These are phyloP conservation scores for Bugulina stolonifera DNA, from an alignment of 2,888 invertebrate species.

Conservation along the genomic window DNA sequence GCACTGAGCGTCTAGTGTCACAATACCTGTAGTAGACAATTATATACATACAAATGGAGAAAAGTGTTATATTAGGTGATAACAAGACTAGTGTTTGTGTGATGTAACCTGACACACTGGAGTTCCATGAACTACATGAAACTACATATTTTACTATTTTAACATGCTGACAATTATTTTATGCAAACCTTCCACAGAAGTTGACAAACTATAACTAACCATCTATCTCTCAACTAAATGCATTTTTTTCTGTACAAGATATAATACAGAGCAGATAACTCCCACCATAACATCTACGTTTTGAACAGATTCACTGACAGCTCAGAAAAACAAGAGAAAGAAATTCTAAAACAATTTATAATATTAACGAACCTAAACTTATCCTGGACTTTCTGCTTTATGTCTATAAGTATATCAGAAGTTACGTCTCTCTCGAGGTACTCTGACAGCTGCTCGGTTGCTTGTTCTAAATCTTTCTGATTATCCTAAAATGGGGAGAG, in stretches of 20 bases:
- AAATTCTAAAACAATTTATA: too few species aligned
- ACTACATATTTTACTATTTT: too few species aligned
- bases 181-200: too few species aligned
- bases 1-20: slow-evolving; percentile 88
- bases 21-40: slow-evolving; percentile 90
- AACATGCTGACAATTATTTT: too few species aligned
- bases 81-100: too few species aligned
- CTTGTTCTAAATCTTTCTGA: slow-evolving; percentile 94
- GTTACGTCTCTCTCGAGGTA: slow-evolving; percentile 97
- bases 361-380: slow-evolving; percentile 98
- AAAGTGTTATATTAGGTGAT: background rate
- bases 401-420: slow-evolving; percentile 88
- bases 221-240: too few species aligned
- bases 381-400: slow-evolving; percentile 97
- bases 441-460: slow-evolving; percentile 93
- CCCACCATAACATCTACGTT: too few species aligned
- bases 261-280: too few species aligned
- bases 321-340: too few species aligned
- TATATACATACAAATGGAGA: background rate
- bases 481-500: slow-evolving; percentile 62
- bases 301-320: too few species aligned
- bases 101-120: background rate
- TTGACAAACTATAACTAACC: too few species aligned
- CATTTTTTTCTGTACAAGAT: too few species aligned
- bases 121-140: background rate